Evolutionary conservation across 2,888 invertebrate species (phyloP).

Genomic region (Parnassius glacialis): DNA sequence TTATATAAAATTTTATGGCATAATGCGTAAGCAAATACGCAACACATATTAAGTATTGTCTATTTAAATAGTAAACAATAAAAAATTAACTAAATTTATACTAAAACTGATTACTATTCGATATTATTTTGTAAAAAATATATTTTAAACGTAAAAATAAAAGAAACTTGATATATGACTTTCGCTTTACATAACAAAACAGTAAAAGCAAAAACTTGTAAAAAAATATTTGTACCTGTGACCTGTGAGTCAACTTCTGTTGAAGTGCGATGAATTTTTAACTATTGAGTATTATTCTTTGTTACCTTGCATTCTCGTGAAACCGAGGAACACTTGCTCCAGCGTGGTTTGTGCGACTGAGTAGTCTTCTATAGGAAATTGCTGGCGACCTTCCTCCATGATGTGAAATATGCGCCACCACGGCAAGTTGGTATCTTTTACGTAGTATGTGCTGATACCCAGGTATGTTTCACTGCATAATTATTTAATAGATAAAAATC

Average conservation of each 20-base stretch:
- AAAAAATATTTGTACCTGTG: no score
- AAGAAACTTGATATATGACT: no score
- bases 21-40: not conserved
- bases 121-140: not conserved
- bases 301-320: slow-evolving; percentile 69
- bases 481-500: not conserved
- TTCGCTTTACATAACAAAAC: no score
- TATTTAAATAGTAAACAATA: not conserved
- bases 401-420: slow-evolving; percentile 86
- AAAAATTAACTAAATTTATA: not conserved
- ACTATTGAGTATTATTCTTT: slow-evolving; percentile 9
- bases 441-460: slow-evolving; percentile 86
- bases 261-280: no score
- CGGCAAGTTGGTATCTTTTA: slow-evolving; percentile 77
- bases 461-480: slow-evolving; percentile 84
- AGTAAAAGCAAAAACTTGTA: no score
- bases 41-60: not conserved
- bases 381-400: slow-evolving; percentile 81
- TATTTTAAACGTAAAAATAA: not conserved
- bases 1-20: slow-evolving; percentile 10
- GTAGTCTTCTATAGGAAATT: slow-evolving; percentile 87
- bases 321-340: slow-evolving; percentile 87
- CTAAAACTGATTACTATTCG: not conserved
- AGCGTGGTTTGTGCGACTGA: slow-evolving; percentile 89
- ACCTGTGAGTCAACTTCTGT: no score